Evolutionary conservation across 2,797 vertebrate species (phyloP).

Genomic region (Eulemur albifrons): DNA sequence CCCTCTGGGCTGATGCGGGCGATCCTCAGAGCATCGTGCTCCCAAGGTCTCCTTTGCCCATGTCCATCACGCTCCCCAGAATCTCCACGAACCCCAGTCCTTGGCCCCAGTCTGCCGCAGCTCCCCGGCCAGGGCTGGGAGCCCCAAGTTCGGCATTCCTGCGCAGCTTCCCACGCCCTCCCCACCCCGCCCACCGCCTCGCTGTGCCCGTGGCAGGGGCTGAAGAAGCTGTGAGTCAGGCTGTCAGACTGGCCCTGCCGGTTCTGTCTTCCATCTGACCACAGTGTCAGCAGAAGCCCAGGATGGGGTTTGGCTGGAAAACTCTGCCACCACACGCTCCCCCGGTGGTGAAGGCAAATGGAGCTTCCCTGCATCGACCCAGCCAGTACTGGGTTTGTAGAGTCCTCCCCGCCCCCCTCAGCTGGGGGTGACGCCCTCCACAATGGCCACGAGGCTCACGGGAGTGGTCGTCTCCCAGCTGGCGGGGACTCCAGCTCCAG

Average conservation of each 20-base stretch:
- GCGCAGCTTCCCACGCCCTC: background rate
- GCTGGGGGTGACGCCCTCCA: background rate
- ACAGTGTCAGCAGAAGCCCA: constrained; percentile 57
- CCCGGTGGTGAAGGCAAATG: background rate
- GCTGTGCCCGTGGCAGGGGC: background rate
- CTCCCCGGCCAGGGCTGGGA: background rate
- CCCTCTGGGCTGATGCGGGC: too few relatives aligned
- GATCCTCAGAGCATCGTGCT: background rate
- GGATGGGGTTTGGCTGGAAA: constrained; percentile 1
- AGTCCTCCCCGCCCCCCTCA: background rate
- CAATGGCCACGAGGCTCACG: too few relatives aligned
- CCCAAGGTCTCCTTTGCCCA: background rate
- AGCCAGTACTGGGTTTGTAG: background rate
- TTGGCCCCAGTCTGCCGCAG: background rate
- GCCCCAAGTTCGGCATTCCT: background rate
- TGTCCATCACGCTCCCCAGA: too few relatives aligned
- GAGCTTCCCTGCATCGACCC: background rate
- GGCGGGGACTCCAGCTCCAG: background rate
- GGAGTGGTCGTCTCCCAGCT: background rate
- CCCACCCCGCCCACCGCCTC: background rate
- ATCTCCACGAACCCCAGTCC: background rate
- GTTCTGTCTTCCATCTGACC: constrained; percentile 11
- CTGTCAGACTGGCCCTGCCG: constrained; percentile 8
- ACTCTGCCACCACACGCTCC: background rate
- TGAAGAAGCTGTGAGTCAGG: constrained; percentile 48